These are phyloP conservation scores for Monochamus alternatus DNA, from an alignment of 2,888 invertebrate species.

Conservation along the genomic window DNA sequence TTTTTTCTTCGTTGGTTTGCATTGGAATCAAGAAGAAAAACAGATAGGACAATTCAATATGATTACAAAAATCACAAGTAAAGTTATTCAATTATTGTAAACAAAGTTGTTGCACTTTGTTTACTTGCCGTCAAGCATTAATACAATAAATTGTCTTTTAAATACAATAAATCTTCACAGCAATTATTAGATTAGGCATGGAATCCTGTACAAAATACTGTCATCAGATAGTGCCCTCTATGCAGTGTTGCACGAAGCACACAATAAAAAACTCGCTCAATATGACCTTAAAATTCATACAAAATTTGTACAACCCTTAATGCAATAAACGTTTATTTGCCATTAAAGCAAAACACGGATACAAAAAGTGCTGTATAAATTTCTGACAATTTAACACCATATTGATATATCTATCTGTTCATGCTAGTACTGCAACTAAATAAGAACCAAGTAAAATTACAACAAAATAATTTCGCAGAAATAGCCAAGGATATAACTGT, in stretches of 20 bases:
- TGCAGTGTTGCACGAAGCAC: constrained; percentile 9
- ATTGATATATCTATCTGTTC: constrained; percentile 17
- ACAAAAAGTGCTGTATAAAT: constrained; percentile 16
- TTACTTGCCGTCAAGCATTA: too few species aligned
- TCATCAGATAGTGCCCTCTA: constrained; percentile 33
- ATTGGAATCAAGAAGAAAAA: too few species aligned
- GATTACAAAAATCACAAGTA: too few species aligned
- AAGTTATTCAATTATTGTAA: too few species aligned
- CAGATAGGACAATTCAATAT: too few species aligned
- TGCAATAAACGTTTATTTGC: not conserved
- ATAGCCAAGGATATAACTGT: constrained; percentile 25
- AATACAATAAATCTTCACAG: too few species aligned
- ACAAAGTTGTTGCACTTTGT: too few species aligned
- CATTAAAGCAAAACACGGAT: not conserved
- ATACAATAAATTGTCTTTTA: too few species aligned
- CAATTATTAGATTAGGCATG: too few species aligned
- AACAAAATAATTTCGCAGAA: constrained; percentile 4
- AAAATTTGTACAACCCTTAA: constrained; percentile 26
- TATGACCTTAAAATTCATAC: constrained; percentile 3
- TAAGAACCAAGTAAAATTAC: constrained; percentile 26
- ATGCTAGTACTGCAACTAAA: constrained; percentile 29
- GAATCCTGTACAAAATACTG: not conserved
- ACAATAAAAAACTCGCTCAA: not conserved
- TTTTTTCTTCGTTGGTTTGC: too few species aligned
- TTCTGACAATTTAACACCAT: constrained; percentile 16